phyloP scores from a whole-genome alignment of 2,113 vertebrate species.

The Phaethon lepturus region DNA sequence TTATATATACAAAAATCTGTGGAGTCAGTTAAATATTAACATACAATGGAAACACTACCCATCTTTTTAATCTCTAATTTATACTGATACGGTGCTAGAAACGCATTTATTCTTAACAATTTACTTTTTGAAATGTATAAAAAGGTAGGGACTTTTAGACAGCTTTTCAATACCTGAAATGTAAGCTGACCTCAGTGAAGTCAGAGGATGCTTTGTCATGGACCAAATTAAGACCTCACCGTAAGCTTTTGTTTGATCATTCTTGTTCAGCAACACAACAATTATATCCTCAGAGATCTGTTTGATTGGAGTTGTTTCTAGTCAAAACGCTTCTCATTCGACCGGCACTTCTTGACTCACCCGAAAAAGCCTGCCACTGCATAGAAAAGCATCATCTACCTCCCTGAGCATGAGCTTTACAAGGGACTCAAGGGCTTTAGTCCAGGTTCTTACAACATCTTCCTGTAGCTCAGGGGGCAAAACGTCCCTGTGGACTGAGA shows the following conservation, averaged over 20 bases:
- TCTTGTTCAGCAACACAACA: background rate
- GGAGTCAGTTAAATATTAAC: background rate
- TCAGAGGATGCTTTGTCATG: background rate
- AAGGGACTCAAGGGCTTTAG: background rate
- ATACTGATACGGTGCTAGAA: background rate
- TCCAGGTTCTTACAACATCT: background rate
- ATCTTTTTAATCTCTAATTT: constrained; percentile 15
- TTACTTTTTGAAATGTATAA: background rate
- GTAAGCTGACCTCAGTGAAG: background rate
- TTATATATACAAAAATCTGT: background rate
- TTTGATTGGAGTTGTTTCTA: background rate
- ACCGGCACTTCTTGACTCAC: background rate
- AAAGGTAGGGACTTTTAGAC: background rate
- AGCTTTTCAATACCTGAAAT: background rate
- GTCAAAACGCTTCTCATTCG: background rate
- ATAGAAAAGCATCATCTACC: background rate
- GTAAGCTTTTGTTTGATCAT: background rate
- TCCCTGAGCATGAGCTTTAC: background rate
- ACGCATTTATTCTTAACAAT: background rate
- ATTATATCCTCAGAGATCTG: background rate
- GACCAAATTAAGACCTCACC: background rate
- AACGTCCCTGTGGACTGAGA: background rate
- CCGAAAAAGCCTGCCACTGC: background rate
- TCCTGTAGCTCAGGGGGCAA: background rate
- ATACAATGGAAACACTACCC: background rate